Conservation (phyloP, 2,888 invertebrate species). For the Chrysina gloriosa region DNA sequence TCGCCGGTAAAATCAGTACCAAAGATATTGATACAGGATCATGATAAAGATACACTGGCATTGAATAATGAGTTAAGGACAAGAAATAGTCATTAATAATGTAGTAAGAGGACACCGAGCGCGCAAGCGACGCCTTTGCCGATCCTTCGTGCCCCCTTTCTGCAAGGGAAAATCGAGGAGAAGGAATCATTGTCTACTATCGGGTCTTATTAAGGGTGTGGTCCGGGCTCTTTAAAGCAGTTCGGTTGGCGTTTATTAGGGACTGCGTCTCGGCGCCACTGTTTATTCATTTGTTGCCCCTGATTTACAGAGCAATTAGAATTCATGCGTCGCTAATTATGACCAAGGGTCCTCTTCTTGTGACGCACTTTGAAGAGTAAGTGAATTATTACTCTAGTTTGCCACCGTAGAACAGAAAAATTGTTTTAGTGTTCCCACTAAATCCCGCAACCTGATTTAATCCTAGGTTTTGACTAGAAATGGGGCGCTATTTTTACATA, state of each 20-base stretch:
- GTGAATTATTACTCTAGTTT: neutral
- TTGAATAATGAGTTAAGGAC: slow-evolving; percentile 41
- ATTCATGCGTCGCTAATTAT: slow-evolving; percentile 34
- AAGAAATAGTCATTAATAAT: slow-evolving; percentile 43
- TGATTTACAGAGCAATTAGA: slow-evolving; percentile 36
- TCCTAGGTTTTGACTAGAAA: too few relatives aligned
- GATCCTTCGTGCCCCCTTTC: neutral
- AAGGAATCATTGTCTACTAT: slow-evolving; percentile 20
- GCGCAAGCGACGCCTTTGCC: neutral
- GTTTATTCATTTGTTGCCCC: slow-evolving; percentile 34
- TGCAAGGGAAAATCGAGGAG: slow-evolving; percentile 9
- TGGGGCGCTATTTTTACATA: too few relatives aligned
- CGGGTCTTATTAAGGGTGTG: slow-evolving; percentile 38
- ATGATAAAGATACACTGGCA: slow-evolving; percentile 35
- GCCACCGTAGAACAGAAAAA: too few relatives aligned
- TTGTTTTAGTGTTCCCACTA: too few relatives aligned
- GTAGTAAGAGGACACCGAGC: slow-evolving; percentile 2
- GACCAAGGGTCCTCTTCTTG: slow-evolving; percentile 1
- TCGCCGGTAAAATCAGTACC: slow-evolving; percentile 9
- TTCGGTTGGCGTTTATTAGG: slow-evolving; percentile 32
- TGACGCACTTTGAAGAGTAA: neutral
- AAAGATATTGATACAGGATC: slow-evolving; percentile 31
- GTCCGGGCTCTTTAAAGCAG: slow-evolving; percentile 3
- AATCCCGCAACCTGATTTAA: too few relatives aligned
- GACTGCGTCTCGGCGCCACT: neutral